phyloP scores from a whole-genome alignment of 1,140 invertebrate genomes.

The Drosophila repleta region DNA sequence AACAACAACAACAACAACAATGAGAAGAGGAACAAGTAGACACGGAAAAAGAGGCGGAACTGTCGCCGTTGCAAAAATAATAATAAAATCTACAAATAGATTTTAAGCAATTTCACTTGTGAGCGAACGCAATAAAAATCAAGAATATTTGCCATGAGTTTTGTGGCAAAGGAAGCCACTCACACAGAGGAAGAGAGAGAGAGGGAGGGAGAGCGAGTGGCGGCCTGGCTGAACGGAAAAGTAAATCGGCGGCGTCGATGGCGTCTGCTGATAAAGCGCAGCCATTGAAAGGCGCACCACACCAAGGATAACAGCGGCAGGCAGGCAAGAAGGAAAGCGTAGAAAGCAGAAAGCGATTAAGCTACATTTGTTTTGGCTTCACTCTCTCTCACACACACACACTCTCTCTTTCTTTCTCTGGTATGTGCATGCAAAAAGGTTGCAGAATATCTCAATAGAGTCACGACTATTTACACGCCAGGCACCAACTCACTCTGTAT shows the following conservation, averaged over 20 bases:
- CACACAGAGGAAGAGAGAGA: background rate
- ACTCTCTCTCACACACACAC: background rate
- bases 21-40: constrained; percentile 16
- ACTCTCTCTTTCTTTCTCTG: constrained; percentile 11
- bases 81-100: constrained; percentile 73
- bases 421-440: constrained; percentile 48
- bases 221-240: constrained; percentile 52
- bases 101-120: constrained; percentile 82
- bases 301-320: constrained; percentile 53
- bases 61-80: constrained; percentile 51
- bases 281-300: constrained; percentile 70
- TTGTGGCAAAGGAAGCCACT: constrained; percentile 47
- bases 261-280: constrained; percentile 75
- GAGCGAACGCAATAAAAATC: constrained; percentile 81
- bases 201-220: no score
- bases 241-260: constrained; percentile 74
- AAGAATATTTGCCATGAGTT: constrained; percentile 79
- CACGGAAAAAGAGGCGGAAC: constrained; percentile 38
- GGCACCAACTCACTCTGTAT: constrained; percentile 20
- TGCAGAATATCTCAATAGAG: constrained; percentile 63
- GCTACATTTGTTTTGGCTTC: constrained; percentile 46
- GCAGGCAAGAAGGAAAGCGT: constrained; percentile 2
- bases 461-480: constrained; percentile 56
- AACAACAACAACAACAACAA: constrained; percentile 30
- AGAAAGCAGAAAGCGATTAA: constrained; percentile 50